A percentile compares a stretch with the other conserved stretches of the same genome.
Conservation (phyloP, 2,113 vertebrate species). For the Cervus canadensis region DNA sequence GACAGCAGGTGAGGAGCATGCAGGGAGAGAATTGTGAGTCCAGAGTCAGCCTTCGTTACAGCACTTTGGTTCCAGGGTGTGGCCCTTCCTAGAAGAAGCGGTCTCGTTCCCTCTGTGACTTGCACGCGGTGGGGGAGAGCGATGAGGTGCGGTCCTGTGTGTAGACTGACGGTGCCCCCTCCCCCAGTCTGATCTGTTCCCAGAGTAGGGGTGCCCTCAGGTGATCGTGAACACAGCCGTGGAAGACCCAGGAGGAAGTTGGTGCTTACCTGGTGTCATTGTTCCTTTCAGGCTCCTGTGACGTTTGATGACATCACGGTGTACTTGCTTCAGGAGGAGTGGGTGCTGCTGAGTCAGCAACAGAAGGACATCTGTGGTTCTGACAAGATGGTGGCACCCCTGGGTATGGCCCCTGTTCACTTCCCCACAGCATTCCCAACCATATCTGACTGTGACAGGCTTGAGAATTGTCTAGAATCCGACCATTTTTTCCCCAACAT, state of each 20-base stretch:
- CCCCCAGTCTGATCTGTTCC: not conserved
- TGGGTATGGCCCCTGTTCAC: not conserved
- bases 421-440: not conserved
- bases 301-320: constrained; percentile 51
- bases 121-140: not conserved
- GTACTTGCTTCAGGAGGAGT: constrained; percentile 61
- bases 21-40: not conserved
- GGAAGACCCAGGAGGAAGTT: not conserved
- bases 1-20: too few species aligned
- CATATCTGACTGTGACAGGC: not conserved
- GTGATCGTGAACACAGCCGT: not conserved
- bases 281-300: constrained; percentile 53
- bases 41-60: not conserved
- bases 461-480: not conserved
- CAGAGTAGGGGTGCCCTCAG: not conserved
- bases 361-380: constrained; percentile 31
- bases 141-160: not conserved
- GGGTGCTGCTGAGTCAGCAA: constrained; percentile 50
- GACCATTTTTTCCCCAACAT: not conserved
- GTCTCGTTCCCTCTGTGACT: not conserved
- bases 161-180: accelerated
- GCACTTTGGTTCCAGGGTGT: not conserved
- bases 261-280: not conserved
- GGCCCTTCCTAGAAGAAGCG: not conserved
- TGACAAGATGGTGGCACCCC: not conserved